Conservation (phyloP, 1,140 invertebrate species). For the Anoplophora glabripennis region DNA sequence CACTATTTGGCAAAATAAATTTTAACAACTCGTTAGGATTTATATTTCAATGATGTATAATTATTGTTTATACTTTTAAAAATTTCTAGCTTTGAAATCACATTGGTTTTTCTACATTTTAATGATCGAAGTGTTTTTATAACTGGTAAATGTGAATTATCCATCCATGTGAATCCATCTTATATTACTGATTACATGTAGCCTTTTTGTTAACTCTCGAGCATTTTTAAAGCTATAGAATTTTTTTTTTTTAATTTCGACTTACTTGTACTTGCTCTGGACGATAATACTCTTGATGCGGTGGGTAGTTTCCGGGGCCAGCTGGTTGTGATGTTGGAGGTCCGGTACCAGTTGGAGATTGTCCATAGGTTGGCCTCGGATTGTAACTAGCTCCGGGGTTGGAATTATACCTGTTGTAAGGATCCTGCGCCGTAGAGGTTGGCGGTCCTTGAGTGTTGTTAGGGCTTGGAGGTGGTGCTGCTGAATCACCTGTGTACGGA, state of each 20-base stretch:
- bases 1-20: no score
- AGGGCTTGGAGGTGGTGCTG: conserved; percentile 33
- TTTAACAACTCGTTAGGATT: no score
- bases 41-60: no score
- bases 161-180: no score
- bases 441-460: conserved; percentile 32
- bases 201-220: no score
- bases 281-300: conserved; percentile 65
- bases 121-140: no score
- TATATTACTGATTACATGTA: no score
- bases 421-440: conserved; percentile 50
- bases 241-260: neutral
- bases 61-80: no score
- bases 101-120: no score
- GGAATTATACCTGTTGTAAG: conserved; percentile 51
- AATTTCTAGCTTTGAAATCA: no score
- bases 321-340: conserved; percentile 29
- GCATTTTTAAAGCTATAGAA: neutral
- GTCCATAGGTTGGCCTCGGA: conserved; percentile 44
- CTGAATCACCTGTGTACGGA: conserved; percentile 56
- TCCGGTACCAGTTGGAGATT: conserved; percentile 37
- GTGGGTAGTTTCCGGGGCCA: conserved; percentile 50
- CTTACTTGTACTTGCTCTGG: conserved; percentile 52
- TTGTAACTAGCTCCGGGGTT: conserved; percentile 43
- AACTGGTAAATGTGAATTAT: no score